These are phyloP conservation scores for Amia ocellicauda DNA, from an alignment of 2,113 vertebrate genomes.

Conservation along the genomic window DNA sequence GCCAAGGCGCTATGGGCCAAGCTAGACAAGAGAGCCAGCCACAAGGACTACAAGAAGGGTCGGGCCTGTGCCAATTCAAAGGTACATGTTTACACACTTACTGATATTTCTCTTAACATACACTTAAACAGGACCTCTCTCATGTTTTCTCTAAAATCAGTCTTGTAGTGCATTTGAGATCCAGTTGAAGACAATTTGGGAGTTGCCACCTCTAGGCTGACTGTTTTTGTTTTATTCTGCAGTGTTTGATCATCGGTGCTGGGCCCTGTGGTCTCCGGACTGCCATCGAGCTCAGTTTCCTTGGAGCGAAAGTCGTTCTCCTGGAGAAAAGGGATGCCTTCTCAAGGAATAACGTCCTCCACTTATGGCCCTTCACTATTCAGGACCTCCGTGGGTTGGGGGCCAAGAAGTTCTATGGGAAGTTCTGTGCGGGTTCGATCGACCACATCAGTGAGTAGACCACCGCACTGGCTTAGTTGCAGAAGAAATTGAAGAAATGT, in stretches of 20 bases:
- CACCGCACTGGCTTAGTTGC: no score
- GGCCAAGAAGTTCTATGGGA: slow-evolving; percentile 96
- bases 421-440: slow-evolving; percentile 96
- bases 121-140: background rate
- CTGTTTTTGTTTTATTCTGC: slow-evolving; percentile 27
- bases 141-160: no score
- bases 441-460: slow-evolving; percentile 94
- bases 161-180: no score
- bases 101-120: background rate
- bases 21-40: slow-evolving; percentile 88
- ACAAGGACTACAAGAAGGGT: slow-evolving; percentile 97
- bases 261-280: slow-evolving; percentile 95
- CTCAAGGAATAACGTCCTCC: slow-evolving; percentile 94
- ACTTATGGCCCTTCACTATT: slow-evolving; percentile 96
- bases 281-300: slow-evolving; percentile 87
- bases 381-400: slow-evolving; percentile 91
- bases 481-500: no score
- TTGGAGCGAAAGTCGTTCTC: slow-evolving; percentile 94
- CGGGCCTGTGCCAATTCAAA: slow-evolving; percentile 87
- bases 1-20: slow-evolving; percentile 97
- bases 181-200: no score
- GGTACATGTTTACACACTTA: slow-evolving; percentile 68
- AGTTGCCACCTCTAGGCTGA: no score
- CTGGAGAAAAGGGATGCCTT: slow-evolving; percentile 96
- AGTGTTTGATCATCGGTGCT: slow-evolving; percentile 98